Percentiles rank a stretch among this genome's conserved stretches.
Conservation (phyloP, 2,113 vertebrate genomes). For the human region GRCh38 chr6:84656501-84657000, state of each 20-base stretch:
- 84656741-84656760: not conserved
- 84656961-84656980: not conserved
- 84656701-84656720: slow-evolving; percentile 47
- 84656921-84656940: not conserved
- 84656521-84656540: slow-evolving; percentile 38
- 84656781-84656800: not conserved
- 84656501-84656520: not conserved
- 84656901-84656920: not conserved
- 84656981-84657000: not conserved
- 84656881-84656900: not conserved
- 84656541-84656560: not conserved
- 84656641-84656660: not conserved
- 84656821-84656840: not conserved
- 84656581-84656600: not conserved
- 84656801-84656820: not conserved
- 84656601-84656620: slow-evolving; percentile 18
- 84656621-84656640: not conserved
- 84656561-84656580: not conserved
- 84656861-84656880: not conserved
- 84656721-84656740: not conserved
- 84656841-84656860: not conserved
- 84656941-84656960: not conserved
- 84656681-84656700: not conserved
- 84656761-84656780: not conserved
- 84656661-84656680: not conserved